Percentiles rank a stretch among this genome's conserved stretches.
These are phyloP conservation scores for Monopterus albus DNA, from an alignment of 2,113 vertebrate species.

Conservation along the genomic window DNA sequence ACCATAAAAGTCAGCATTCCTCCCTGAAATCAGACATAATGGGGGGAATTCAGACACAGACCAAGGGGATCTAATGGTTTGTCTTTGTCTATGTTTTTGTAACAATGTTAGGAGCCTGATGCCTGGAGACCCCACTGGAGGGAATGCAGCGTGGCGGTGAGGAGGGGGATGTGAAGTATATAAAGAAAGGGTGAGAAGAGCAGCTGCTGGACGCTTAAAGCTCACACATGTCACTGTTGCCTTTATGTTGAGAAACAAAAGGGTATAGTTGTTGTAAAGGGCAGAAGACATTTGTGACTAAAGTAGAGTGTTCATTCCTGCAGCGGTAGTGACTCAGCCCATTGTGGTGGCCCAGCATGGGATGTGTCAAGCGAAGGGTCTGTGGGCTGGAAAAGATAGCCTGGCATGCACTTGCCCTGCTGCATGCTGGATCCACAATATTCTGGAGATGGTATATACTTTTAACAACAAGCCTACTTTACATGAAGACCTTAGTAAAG, in stretches of 20 bases:
- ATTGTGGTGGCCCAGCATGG: conserved; percentile 77
- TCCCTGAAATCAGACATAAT: conserved; percentile 77
- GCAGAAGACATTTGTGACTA: conserved; percentile 75
- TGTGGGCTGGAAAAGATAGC: conserved; percentile 34
- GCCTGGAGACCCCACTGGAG: conserved; percentile 63
- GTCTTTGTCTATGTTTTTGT: conserved; percentile 89
- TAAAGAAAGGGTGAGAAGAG: conserved; percentile 68
- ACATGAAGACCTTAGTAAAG: neutral
- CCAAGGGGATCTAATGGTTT: conserved; percentile 86
- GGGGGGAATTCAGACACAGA: conserved; percentile 85
- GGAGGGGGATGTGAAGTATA: conserved; percentile 60
- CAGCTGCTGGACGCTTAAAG: conserved; percentile 80
- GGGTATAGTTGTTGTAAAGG: conserved; percentile 76
- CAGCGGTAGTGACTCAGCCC: conserved; percentile 64
- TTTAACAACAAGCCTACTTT: neutral
- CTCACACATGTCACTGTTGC: conserved; percentile 83
- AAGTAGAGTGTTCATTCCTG: conserved; percentile 80
- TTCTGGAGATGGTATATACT: conserved; percentile 3
- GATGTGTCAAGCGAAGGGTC: conserved; percentile 71
- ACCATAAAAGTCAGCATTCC: conserved; percentile 50
- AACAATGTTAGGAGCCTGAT: conserved; percentile 85
- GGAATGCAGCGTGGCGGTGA: conserved; percentile 53
- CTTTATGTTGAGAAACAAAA: conserved; percentile 82
- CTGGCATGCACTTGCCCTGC: conserved; percentile 53
- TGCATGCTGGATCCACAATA: conserved; percentile 2